Evolutionary conservation across 2,888 invertebrate species (phyloP).

Genomic region (Lasioglossum vierecki): DNA sequence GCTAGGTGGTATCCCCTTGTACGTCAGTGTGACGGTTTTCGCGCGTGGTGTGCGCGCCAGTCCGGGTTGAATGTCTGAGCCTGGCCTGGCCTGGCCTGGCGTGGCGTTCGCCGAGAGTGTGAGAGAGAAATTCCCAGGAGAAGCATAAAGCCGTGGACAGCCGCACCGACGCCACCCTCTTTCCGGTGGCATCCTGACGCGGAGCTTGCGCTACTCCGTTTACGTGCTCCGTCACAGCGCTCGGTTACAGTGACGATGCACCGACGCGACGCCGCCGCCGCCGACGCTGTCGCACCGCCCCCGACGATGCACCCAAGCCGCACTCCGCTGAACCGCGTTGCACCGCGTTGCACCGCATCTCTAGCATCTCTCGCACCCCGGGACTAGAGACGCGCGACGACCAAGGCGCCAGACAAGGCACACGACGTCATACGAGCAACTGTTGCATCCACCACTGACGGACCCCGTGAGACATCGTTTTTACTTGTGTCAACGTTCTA

Average conservation of each 20-base stretch:
- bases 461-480: constrained; percentile 21
- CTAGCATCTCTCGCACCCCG: neutral
- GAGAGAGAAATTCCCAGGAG: constrained; percentile 70
- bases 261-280: constrained; percentile 32
- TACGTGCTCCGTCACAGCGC: constrained; percentile 58
- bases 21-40: neutral
- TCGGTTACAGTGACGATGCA: constrained; percentile 60
- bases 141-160: constrained; percentile 72
- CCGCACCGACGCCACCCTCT: constrained; percentile 66
- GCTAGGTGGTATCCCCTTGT: neutral
- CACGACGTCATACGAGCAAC: constrained; percentile 71
- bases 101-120: constrained; percentile 29
- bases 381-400: neutral
- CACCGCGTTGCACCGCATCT: neutral
- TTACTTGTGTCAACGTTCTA: constrained; percentile 19
- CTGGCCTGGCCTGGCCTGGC: neutral
- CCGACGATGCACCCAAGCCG: neutral
- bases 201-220: constrained; percentile 56
- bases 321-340: neutral
- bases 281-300: constrained; percentile 6
- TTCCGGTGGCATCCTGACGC: constrained; percentile 70
- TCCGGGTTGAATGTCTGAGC: neutral
- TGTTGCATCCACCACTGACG: constrained; percentile 71
- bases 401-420: neutral
- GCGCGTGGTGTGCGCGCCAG: neutral